phyloP scores from a whole-genome alignment of 2,888 invertebrate species.

The Anodontia alba region DNA sequence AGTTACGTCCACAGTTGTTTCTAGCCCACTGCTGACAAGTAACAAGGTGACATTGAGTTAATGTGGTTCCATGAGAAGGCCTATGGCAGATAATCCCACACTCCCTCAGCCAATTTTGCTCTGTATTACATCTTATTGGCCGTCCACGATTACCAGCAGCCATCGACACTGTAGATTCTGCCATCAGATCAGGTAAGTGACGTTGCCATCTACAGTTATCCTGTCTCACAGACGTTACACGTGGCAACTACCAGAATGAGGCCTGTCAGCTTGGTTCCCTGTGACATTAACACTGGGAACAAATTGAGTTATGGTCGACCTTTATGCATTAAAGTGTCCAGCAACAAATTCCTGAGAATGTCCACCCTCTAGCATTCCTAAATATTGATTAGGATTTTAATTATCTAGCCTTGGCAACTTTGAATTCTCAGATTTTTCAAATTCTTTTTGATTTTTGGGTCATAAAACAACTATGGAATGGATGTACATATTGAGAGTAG shows the following conservation, averaged over 20 bases:
- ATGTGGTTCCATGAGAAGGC: not conserved
- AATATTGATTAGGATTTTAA: too few relatives aligned
- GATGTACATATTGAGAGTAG: too few relatives aligned
- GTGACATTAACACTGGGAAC: slow-evolving; percentile 20
- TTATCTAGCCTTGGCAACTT: too few relatives aligned
- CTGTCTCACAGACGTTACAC: slow-evolving; percentile 36
- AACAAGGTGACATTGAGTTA: too few relatives aligned
- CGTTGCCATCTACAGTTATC: slow-evolving; percentile 26
- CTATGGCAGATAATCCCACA: slow-evolving; percentile 18
- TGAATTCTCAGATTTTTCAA: too few relatives aligned
- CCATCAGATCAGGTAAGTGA: slow-evolving; percentile 25
- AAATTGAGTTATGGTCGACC: slow-evolving; percentile 7
- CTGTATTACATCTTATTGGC: slow-evolving; percentile 22
- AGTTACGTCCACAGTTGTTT: too few relatives aligned
- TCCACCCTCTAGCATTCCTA: slow-evolving; percentile 2
- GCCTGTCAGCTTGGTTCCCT: slow-evolving; percentile 21
- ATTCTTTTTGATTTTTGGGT: too few relatives aligned
- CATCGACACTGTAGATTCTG: slow-evolving; percentile 21
- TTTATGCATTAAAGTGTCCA: slow-evolving; percentile 12
- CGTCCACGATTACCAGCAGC: slow-evolving; percentile 30
- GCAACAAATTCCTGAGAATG: not conserved
- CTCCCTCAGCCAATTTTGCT: slow-evolving; percentile 30
- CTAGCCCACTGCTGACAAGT: too few relatives aligned
- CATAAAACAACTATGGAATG: too few relatives aligned
- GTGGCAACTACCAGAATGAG: slow-evolving; percentile 22